Evolutionary conservation across 2,888 invertebrate species (phyloP).

Genomic region (Trissolcus japonicus): DNA sequence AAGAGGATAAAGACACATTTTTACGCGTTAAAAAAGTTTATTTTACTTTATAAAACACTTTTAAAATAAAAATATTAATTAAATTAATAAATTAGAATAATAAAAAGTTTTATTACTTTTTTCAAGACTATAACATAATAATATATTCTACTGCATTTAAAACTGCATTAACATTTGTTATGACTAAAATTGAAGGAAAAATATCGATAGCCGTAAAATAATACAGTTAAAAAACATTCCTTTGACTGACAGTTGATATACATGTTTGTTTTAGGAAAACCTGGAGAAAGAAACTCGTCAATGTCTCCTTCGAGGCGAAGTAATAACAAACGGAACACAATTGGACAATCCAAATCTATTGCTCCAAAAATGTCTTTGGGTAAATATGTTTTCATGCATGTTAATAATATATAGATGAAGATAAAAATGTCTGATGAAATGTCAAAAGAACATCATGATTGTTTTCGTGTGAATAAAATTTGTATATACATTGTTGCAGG

Average conservation of each 20-base stretch:
- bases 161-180: too few relatives aligned
- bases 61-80: background rate
- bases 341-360: conserved; percentile 6
- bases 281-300: conserved; percentile 21
- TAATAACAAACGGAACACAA: conserved; percentile 15
- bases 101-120: too few relatives aligned
- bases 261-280: conserved; percentile 10
- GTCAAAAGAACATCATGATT: too few relatives aligned
- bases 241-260: background rate
- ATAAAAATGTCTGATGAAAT: too few relatives aligned
- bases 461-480: too few relatives aligned
- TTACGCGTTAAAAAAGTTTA: background rate
- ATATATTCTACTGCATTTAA: too few relatives aligned
- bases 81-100: too few relatives aligned
- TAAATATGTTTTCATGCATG: conserved; percentile 2
- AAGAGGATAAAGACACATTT: too few relatives aligned
- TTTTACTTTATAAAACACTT: background rate
- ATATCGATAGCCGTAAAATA: background rate
- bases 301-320: conserved; percentile 25
- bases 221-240: background rate
- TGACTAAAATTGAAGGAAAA: background rate
- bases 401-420: too few relatives aligned
- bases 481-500: conserved; percentile 12
- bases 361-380: conserved; percentile 35
- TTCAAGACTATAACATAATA: background rate